Evolutionary conservation across 1,140 invertebrate genomes (phyloP), one percentile per base, ranked within the genome.

Genomic region (Leptoteleia sp.): DNA sequence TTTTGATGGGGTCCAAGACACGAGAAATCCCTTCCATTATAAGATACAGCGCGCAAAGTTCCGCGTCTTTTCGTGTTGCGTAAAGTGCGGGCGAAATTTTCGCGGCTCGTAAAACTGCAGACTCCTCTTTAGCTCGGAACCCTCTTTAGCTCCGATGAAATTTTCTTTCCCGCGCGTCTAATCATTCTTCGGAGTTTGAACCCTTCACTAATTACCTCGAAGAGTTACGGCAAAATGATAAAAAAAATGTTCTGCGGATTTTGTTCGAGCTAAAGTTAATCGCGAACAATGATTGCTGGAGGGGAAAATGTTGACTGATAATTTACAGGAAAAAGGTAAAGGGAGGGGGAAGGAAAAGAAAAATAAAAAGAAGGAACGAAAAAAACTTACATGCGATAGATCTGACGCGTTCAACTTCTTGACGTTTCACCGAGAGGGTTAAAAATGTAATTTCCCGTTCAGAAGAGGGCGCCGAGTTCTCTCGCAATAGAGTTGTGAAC

Each of bases 131-230:
- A 52, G 12, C 22, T n/a, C 19, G 42, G 61, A 35, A 72, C 68
- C 54, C 59, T 65, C 57, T 75, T 78, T 78, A 62, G 25, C 35
- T 64, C 17, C 48, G 61, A 47, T 75, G 65, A 77, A 77, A 81
- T 76, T 61, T 43, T 61, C 29, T 17, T n/a, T 17, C 38, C 33
- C 9, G 65, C 35, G 16, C 35, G 48, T 52, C 71, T 81, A 81
- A 84, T 83, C 80, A 81, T 83, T 85, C 68, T 83, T 83, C 65
- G 62, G 81, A 82, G 71, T 83, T 84, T 80, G 45, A 79, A 76
- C 76, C 61, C 65, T 62, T 68, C 43, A 62, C 65, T 85, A 85
- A 85, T 84, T 84, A 85, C 55, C 57, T n/a, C 16, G 48, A 55
- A 76, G 54, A 57, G 47, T 78, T 33, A 54, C 29, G 35, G 71